Base-by-base conservation (phyloP, 2,888 invertebrate genomes). In the Phyllotreta cruciferae region DNA sequence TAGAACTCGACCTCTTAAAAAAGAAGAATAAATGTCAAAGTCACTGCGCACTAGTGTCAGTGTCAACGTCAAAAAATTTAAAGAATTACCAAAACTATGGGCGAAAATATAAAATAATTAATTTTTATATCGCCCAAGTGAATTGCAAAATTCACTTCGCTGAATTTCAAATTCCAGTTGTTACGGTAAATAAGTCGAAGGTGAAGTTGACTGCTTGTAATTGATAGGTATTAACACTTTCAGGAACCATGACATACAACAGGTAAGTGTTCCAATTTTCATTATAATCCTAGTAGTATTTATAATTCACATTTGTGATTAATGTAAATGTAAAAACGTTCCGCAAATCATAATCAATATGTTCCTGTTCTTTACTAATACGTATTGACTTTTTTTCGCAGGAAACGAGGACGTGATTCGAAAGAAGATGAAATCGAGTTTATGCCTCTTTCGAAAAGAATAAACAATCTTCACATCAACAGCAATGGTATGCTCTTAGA, bases 381-480 rank as follows among this genome's bases (percentile, higher is more conserved):
- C 5, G 24, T 24, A 24, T 24, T 24, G 24, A 24, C 4, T 24
- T 24, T 24, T 24, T 24, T 4, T 24, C 24, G 4, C 79, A 93
- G 93, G 77, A 93, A 94, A 85, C 86, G 93, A 70, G 86, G 87
- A 54, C 85, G 92, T 64, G 88, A 88, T 77, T 73, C 79, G 34
- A 82, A 83, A 42, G 91, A 92, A 75, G 92, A 93, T 71, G 86
- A 86, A 68, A 84, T 86, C 39, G 94, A 94, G 76, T 94, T 93
- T 74, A 90, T 92, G 85, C 94, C 95, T 57, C 82, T 95, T 56
- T 94, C 94, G 9, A 95, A 95, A 80, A 86, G 94, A 76, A 94
- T 95, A 73, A 94, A 94, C 79, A 94, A 94, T 83, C 85, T 95
- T 56, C 93, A 94, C 76, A 88, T 93, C 73, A 91, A 90, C 77